Conservation (phyloP, 2,888 invertebrate genomes). For the Rhagophthalmus giganteus region DNA sequence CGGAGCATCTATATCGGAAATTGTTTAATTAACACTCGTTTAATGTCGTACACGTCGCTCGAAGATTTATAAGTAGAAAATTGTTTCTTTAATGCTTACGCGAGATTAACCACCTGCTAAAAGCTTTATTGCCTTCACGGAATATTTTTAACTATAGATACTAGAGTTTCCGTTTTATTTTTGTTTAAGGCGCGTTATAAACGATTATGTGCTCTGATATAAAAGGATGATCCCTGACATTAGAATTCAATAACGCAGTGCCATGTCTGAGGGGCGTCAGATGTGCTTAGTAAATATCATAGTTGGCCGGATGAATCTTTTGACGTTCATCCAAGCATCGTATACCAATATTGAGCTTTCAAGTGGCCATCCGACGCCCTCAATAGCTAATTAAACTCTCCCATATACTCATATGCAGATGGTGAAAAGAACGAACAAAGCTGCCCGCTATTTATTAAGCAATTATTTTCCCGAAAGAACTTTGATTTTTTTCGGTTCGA, state of each 20-base stretch:
- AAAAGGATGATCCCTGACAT: slow-evolving; percentile 24
- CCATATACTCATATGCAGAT: slow-evolving; percentile 24
- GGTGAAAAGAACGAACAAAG: slow-evolving; percentile 8
- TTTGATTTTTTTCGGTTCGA: no score
- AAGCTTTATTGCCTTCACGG: slow-evolving; percentile 4
- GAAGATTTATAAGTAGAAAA: not conserved
- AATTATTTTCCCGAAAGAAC: no score
- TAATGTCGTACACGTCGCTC: not conserved
- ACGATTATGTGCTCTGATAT: slow-evolving; percentile 7
- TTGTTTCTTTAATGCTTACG: not conserved
- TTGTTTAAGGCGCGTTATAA: not conserved
- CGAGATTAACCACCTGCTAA: slow-evolving; percentile 20
- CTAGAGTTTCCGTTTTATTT: not conserved
- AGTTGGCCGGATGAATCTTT: slow-evolving; percentile 43
- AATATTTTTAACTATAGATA: slow-evolving; percentile 4
- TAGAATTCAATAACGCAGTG: slow-evolving; percentile 29
- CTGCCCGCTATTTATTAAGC: not conserved
- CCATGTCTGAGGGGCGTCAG: slow-evolving; percentile 38
- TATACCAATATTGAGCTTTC: slow-evolving; percentile 54
- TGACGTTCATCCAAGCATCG: slow-evolving; percentile 42
- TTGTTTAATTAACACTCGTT: slow-evolving; percentile 6
- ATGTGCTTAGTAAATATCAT: slow-evolving; percentile 44
- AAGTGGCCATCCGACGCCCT: slow-evolving; percentile 45
- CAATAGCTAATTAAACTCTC: slow-evolving; percentile 31
- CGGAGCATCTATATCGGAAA: no score